Evolutionary conservation across 2,888 invertebrate species (phyloP), one percentile per base, ranked within the genome.

Genomic region (Zeuzera pyrina): DNA sequence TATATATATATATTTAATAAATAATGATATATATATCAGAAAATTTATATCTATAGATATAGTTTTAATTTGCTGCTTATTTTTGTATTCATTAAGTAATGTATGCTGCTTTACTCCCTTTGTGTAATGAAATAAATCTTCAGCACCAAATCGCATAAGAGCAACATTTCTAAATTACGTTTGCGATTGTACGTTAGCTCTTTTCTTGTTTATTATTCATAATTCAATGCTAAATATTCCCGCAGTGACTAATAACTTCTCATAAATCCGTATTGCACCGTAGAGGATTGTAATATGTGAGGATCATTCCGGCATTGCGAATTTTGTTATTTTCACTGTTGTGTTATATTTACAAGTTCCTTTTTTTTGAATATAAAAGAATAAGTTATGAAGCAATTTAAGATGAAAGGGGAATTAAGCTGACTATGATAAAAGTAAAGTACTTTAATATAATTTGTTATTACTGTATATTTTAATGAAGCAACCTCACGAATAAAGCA

Each of bases 181-280:
- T 57, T 53, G 53, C 57, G 54, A 55, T 57, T 61, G 52, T 47
- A 51, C 52, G 53, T 57, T 60, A 59, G 61, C 64, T 67, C 59
- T 66, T 66, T 65, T 70, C 65, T 70, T 69, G 66, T 76, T 73
- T 77, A 67, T 73, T 71, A 67, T 76, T 69, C 69, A 70, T 69
- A 70, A 71, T 65, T 72, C 66, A 70, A 71, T 70, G 67, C 53
- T 65, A 64, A 71, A 76, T 78, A 71, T 73, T 62, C 64, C 71
- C 70, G 56, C 67, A 56, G 68, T 70, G 71, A 73, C 73, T 76
- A 73, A 77, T 77, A 72, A 72, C 61, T 70, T 62, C 63, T 66
- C 72, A 68, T 74, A 69, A 76, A 76, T 74, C 64, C 65, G 55
- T 62, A 77, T 62, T 69, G 72, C 71, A 68, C 78, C 70, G 60